Percentiles rank a stretch among this genome's conserved stretches.
phyloP scores from a whole-genome alignment of 53 echinoderm and acorn worm genomes.

The Paracentrotus lividus region DNA sequence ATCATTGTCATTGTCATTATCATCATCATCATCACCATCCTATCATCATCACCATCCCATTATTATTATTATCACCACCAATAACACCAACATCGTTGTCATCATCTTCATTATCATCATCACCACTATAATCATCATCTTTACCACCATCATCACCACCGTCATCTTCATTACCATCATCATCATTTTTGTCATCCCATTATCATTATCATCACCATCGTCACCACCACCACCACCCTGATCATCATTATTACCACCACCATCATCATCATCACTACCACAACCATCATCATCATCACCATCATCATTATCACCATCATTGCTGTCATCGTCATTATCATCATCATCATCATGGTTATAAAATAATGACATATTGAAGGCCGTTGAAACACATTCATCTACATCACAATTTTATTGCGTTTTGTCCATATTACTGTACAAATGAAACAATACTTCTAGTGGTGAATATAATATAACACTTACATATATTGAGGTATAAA shows the following conservation, averaged over 20 bases:
- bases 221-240: background rate
- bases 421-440: constrained; percentile 55
- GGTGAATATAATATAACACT: constrained; percentile 48
- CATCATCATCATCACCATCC: too few relatives aligned
- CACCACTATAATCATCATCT: background rate
- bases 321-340: background rate
- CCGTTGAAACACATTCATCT: constrained; percentile 15
- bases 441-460: constrained; percentile 55
- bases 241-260: background rate
- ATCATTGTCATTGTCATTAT: too few relatives aligned
- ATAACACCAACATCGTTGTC: background rate
- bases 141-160: background rate
- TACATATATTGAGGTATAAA: constrained; percentile 64
- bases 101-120: background rate
- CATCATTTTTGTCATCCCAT: background rate
- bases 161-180: background rate
- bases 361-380: background rate
- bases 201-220: background rate
- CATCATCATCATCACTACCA: background rate
- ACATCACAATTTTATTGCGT: constrained; percentile 59
- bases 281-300: background rate
- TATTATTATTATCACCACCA: background rate
- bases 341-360: background rate
- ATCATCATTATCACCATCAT: background rate
- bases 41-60: background rate